Evolutionary conservation across 2,113 vertebrate genomes (phyloP).

Genomic region (Amblyornis subalaris): DNA sequence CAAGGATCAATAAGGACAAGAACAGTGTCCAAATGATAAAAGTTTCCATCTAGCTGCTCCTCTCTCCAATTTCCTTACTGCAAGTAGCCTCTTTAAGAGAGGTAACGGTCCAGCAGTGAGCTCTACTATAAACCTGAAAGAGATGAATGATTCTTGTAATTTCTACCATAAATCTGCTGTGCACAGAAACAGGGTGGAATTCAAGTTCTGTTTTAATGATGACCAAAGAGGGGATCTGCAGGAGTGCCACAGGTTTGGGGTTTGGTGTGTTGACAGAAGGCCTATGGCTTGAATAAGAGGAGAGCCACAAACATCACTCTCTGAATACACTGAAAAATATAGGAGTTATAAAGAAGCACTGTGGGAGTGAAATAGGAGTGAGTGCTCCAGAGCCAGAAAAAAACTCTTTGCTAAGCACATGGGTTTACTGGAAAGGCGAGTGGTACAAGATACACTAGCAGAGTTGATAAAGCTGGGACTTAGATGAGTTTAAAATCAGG

Average conservation of each 20-base stretch:
- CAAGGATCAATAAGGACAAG: background rate
- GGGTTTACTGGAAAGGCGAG: background rate
- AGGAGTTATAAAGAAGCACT: background rate
- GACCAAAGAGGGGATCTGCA: background rate
- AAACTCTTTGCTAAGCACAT: background rate
- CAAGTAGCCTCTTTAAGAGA: background rate
- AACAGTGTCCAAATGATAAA: background rate
- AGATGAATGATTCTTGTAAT: slow-evolving; percentile 52
- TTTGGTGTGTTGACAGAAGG: background rate
- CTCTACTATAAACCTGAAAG: background rate
- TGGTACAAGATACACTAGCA: background rate
- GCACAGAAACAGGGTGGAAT: background rate
- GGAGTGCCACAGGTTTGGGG: background rate
- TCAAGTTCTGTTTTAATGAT: background rate
- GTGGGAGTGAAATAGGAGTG: background rate
- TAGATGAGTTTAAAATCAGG: background rate
- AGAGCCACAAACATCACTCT: background rate
- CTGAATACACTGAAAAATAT: background rate
- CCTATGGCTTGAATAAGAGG: background rate
- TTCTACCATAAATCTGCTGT: slow-evolving; percentile 22
- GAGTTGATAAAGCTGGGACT: background rate
- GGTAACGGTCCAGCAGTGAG: background rate
- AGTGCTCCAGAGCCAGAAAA: background rate
- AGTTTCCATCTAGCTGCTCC: slow-evolving; percentile 1
- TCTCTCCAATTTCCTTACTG: background rate